These are phyloP conservation scores for Psephotus haematonotus DNA, from an alignment of 2,113 vertebrate species.

Conservation along the genomic window DNA sequence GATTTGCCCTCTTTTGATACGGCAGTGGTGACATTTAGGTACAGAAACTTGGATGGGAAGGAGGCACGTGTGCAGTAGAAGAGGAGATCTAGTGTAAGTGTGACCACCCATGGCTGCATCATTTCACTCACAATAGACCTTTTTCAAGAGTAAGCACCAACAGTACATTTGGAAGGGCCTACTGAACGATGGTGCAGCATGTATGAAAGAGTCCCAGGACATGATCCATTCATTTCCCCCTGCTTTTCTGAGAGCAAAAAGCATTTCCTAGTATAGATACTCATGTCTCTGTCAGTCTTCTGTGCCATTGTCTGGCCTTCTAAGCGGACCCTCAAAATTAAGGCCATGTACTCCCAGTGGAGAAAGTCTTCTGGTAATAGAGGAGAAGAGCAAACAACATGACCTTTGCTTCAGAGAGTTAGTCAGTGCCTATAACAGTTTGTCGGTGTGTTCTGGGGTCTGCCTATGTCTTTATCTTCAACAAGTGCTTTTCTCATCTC, in stretches of 20 bases:
- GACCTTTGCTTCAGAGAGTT: neutral
- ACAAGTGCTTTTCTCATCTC: neutral
- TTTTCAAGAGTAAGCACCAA: neutral
- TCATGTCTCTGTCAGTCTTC: neutral
- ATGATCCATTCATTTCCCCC: neutral
- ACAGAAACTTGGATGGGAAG: neutral
- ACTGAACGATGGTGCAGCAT: neutral
- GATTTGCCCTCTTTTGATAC: neutral
- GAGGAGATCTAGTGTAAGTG: neutral
- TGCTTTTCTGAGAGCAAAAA: neutral
- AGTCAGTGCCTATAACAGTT: neutral
- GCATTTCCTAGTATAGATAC: neutral
- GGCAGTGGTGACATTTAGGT: neutral
- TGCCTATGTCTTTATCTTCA: neutral
- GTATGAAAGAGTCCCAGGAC: neutral
- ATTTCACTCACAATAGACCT: neutral
- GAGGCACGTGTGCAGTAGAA: neutral
- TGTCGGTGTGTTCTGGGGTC: neutral
- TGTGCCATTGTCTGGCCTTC: neutral
- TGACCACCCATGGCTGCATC: neutral
- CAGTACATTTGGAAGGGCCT: neutral
- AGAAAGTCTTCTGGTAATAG: neutral
- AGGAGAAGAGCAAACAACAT: neutral
- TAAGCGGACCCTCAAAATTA: neutral
- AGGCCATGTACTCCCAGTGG: neutral